Percentiles rank a stretch among this genome's conserved stretches.
These are phyloP conservation scores for Onychorhynchus coronatus DNA, from an alignment of 2,113 vertebrate genomes.

Conservation along the genomic window DNA sequence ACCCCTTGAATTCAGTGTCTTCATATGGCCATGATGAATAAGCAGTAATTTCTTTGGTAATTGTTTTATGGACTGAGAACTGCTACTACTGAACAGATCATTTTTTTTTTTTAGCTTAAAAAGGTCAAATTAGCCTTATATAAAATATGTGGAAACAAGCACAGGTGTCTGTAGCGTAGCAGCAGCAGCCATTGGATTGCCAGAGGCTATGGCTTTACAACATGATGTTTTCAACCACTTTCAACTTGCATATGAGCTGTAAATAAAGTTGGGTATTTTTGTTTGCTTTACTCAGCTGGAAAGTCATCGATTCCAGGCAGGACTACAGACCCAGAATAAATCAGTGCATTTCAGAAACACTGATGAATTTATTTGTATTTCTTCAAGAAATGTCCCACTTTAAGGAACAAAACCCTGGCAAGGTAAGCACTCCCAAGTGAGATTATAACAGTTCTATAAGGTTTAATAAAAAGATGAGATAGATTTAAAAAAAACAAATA, in stretches of 20 bases:
- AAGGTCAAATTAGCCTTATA: background rate
- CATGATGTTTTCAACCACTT: background rate
- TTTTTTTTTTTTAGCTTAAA: background rate
- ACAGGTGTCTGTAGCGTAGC: background rate
- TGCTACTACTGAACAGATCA: background rate
- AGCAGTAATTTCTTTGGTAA: background rate
- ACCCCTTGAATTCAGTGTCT: background rate
- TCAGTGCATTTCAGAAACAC: conserved; percentile 84
- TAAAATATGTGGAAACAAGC: background rate
- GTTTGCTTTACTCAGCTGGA: conserved; percentile 81
- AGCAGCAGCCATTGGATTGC: background rate
- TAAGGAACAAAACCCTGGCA: conserved; percentile 95
- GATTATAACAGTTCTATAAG: background rate
- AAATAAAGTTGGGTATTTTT: background rate
- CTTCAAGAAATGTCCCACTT: conserved; percentile 92
- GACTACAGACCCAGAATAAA: conserved; percentile 79
- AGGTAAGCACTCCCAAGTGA: conserved; percentile 75
- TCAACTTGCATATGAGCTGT: background rate
- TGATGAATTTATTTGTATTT: conserved; percentile 85
- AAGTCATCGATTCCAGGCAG: conserved; percentile 79
- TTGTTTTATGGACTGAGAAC: background rate
- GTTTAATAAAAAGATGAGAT: background rate
- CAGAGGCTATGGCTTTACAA: background rate
- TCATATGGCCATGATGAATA: background rate
- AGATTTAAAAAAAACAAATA: background rate